Percentiles rank a stretch among this genome's conserved stretches.
Evolutionary conservation across 1,140 invertebrate genomes (phyloP).

Genomic region (Drosophila dunni): DNA sequence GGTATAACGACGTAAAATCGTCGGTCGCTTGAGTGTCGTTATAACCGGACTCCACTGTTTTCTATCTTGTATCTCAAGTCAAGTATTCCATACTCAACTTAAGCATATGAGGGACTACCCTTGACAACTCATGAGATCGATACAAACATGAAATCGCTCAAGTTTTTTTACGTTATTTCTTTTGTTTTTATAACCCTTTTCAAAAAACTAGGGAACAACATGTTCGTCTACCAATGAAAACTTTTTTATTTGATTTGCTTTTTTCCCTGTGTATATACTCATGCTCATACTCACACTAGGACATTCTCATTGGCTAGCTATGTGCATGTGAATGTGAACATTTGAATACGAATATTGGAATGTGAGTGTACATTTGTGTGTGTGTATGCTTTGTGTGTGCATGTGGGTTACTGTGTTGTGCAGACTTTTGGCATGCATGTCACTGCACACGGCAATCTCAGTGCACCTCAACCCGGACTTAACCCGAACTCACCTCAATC

Average conservation of each 20-base stretch:
- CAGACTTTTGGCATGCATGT: conserved; percentile 19
- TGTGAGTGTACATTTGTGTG: conserved; percentile 22
- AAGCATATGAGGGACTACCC: no score
- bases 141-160: no score
- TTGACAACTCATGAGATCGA: no score
- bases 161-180: no score
- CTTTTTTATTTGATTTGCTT: not conserved
- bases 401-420: conserved; percentile 54
- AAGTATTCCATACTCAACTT: no score
- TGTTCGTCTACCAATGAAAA: no score
- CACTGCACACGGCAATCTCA: conserved; percentile 13
- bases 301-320: conserved; percentile 63
- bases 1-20: no score
- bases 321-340: conserved; percentile 38
- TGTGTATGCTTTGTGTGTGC: conserved; percentile 1
- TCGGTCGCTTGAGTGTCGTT: no score
- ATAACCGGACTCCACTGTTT: no score
- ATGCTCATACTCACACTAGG: not conserved
- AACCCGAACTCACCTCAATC: conserved; percentile 5
- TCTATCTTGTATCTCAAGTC: no score
- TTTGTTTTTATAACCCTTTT: no score
- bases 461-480: conserved; percentile 8
- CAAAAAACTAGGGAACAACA: no score
- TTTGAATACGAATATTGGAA: conserved; percentile 24
- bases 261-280: not conserved